Conservation (phyloP, 2,888 invertebrate genomes). For the Nemotelus pantherinus region DNA sequence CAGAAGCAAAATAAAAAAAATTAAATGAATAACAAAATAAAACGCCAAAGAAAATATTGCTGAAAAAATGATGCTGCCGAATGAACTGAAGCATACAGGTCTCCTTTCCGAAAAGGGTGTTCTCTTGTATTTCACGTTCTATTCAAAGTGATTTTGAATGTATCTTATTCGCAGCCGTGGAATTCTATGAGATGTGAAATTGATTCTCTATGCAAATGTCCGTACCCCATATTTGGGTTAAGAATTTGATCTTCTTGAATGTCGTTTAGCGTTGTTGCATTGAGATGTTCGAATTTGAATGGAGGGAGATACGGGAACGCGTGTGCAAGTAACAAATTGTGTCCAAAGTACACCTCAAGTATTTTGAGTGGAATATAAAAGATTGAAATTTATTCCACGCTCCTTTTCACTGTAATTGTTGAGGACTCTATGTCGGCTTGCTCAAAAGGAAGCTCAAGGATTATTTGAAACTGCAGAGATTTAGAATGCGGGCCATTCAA, state of each 20-base stretch:
- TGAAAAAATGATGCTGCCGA: constrained; percentile 21
- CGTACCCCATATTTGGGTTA: constrained; percentile 26
- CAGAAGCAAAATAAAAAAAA: constrained; percentile 15
- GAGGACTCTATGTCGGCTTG: neutral
- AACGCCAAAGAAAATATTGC: constrained; percentile 13
- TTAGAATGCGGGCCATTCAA: too few species aligned
- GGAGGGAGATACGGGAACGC: neutral
- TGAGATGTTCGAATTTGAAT: neutral
- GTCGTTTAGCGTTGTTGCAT: neutral
- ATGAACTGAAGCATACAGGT: constrained; percentile 15
- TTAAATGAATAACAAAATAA: constrained; percentile 31
- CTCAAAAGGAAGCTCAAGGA: too few species aligned
- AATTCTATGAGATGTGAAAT: constrained; percentile 49
- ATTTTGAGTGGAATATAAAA: constrained; percentile 14
- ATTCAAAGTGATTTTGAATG: constrained; percentile 44
- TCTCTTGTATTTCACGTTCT: constrained; percentile 37
- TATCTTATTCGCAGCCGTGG: constrained; percentile 37
- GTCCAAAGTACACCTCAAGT: constrained; percentile 11
- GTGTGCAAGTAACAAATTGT: constrained; percentile 6
- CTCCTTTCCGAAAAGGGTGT: constrained; percentile 44
- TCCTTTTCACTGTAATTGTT: neutral
- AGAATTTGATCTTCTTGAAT: constrained; percentile 20
- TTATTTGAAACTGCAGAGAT: too few species aligned
- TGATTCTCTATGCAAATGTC: constrained; percentile 50
- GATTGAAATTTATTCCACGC: constrained; percentile 18